phyloP scores from a whole-genome alignment of 30 jellyfish, hydroid and myxozoan species.

The Cassiopea andromeda region DNA sequence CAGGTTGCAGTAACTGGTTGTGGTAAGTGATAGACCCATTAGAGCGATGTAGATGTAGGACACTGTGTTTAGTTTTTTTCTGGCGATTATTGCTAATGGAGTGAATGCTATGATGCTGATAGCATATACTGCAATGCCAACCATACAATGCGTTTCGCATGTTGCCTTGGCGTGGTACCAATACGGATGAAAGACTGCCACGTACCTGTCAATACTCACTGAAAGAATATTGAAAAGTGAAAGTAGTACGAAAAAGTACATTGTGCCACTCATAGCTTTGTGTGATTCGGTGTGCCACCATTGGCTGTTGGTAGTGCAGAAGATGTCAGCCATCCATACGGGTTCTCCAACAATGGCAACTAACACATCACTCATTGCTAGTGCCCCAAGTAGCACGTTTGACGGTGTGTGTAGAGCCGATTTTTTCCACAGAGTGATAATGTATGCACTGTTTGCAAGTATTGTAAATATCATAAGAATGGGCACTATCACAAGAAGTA shows the following conservation, averaged over 20 bases:
- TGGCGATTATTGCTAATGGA: not conserved
- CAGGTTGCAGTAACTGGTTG: not conserved
- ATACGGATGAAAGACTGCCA: not conserved
- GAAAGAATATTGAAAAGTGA: not conserved
- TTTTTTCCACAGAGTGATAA: not conserved
- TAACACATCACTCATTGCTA: not conserved
- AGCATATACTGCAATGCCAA: not conserved
- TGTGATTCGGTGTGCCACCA: not conserved
- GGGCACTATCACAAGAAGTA: not conserved
- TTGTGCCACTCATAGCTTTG: not conserved
- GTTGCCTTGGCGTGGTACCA: conserved; percentile 5
- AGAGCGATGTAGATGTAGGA: not conserved
- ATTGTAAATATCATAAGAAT: not conserved
- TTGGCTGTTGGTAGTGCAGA: not conserved
- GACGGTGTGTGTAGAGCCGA: not conserved
- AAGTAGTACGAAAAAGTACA: not conserved
- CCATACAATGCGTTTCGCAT: not conserved
- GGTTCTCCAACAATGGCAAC: not conserved
- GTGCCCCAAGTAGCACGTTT: not conserved
- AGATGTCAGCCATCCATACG: not conserved
- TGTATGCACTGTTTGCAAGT: not conserved
- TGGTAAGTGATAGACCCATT: not conserved
- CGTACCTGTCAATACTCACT: not conserved
- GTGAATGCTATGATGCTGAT: not conserved
- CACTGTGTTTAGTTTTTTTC: not conserved